Evolutionary conservation across 2,113 vertebrate genomes (phyloP).

Genomic region (Glareola pratincola): DNA sequence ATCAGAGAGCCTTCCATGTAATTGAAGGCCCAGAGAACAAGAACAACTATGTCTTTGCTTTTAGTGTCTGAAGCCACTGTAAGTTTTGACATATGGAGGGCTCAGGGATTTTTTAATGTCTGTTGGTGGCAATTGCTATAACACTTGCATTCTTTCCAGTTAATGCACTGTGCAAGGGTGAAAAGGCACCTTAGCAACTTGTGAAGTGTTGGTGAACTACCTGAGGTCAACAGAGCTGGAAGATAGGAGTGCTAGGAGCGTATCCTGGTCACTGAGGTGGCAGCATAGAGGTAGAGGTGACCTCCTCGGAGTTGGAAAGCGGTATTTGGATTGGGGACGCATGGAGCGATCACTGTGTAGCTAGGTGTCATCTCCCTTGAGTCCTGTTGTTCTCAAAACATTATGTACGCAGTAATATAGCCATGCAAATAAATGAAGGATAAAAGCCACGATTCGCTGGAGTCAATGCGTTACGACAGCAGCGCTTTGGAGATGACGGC

Average conservation of each 20-base stretch:
- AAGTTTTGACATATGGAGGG: background rate
- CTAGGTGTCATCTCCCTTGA: background rate
- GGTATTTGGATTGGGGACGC: background rate
- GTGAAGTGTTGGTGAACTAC: background rate
- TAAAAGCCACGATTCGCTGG: fast-evolving
- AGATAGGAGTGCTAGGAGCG: fast-evolving
- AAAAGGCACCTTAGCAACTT: background rate
- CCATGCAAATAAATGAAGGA: background rate
- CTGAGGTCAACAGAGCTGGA: background rate
- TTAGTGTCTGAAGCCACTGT: background rate
- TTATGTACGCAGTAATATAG: background rate
- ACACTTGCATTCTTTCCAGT: background rate
- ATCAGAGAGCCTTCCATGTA: background rate
- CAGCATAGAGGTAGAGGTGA: background rate
- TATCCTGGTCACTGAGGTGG: background rate
- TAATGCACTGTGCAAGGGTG: background rate
- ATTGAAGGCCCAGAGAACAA: background rate
- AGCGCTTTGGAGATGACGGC: background rate
- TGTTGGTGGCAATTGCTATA: background rate
- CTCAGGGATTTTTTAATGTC: background rate
- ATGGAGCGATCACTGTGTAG: fast-evolving
- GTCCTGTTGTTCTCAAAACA: background rate
- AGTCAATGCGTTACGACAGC: background rate
- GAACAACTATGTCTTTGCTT: background rate
- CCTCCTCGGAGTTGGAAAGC: background rate